These are phyloP conservation scores for Anthopleura sola DNA, from an alignment of 64 coral and sea anemone species.

Conservation along the genomic window DNA sequence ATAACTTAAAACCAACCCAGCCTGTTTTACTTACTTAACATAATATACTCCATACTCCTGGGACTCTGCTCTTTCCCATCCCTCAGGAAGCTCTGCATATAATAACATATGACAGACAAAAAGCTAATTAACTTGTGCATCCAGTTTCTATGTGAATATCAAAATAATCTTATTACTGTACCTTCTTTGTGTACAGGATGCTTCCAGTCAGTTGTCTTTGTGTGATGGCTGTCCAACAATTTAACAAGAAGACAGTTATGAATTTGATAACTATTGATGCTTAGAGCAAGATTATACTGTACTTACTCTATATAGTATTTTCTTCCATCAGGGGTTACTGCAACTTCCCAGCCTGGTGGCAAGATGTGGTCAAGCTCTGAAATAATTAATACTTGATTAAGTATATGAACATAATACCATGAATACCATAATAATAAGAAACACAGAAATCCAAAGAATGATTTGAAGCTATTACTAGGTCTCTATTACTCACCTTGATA, in stretches of 20 bases:
- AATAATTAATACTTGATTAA: not conserved
- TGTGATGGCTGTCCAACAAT: constrained; percentile 71
- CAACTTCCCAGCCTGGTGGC: constrained; percentile 87
- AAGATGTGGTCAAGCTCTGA: constrained; percentile 63
- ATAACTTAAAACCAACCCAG: too few relatives aligned
- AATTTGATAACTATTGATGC: not conserved
- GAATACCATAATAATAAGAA: too few relatives aligned
- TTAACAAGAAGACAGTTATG: not conserved
- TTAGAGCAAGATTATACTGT: not conserved
- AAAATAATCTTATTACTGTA: not conserved
- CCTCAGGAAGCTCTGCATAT: constrained; percentile 71
- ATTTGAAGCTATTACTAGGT: too few relatives aligned
- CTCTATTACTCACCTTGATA: not conserved
- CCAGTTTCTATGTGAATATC: not conserved
- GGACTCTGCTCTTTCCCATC: constrained; percentile 94
- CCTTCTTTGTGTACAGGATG: constrained; percentile 93
- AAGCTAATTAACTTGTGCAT: not conserved
- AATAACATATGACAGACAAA: not conserved
- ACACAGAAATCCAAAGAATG: too few relatives aligned
- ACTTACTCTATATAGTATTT: constrained; percentile 99
- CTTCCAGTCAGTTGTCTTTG: constrained; percentile 84
- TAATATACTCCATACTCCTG: constrained; percentile 94
- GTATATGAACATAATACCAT: too few relatives aligned
- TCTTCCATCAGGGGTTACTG: constrained; percentile 76
- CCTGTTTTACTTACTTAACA: constrained; percentile 75